Conservation (phyloP, 2,888 invertebrate genomes). For the Oeneis ivallda region DNA sequence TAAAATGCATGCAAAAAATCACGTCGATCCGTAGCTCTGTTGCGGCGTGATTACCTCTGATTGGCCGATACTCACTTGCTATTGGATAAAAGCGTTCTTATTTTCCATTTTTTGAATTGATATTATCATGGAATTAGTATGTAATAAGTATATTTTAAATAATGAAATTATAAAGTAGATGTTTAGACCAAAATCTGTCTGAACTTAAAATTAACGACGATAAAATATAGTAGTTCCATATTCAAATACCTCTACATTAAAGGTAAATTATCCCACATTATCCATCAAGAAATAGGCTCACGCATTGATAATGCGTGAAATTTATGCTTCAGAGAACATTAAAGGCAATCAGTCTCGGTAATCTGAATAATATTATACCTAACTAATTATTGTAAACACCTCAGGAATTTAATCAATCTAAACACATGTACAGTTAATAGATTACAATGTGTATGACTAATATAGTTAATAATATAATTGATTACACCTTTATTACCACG, state of each 20-base stretch:
- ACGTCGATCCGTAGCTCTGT: no score
- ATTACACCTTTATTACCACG: neutral
- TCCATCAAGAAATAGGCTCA: neutral
- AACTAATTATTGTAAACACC: constrained; percentile 17
- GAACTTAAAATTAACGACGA: neutral
- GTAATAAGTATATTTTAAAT: no score
- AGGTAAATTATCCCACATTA: neutral
- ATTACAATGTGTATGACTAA: constrained; percentile 16
- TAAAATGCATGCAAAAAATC: no score
- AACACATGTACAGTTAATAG: constrained; percentile 11
- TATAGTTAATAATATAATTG: neutral
- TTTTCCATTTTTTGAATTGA: no score
- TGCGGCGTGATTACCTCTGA: no score
- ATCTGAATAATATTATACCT: constrained; percentile 14
- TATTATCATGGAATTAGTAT: no score
- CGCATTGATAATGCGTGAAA: constrained; percentile 1
- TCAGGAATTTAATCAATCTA: constrained; percentile 8
- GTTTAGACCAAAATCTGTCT: no score
- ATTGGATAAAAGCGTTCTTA: no score
- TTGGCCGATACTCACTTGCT: no score
- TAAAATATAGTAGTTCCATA: neutral
- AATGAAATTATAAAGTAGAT: no score
- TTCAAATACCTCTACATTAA: neutral
- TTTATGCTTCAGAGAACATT: constrained; percentile 11
- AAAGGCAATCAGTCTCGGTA: constrained; percentile 6